These are phyloP conservation scores for Diadophis punctatus DNA, from an alignment of 2,113 vertebrate species.

Conservation along the genomic window DNA sequence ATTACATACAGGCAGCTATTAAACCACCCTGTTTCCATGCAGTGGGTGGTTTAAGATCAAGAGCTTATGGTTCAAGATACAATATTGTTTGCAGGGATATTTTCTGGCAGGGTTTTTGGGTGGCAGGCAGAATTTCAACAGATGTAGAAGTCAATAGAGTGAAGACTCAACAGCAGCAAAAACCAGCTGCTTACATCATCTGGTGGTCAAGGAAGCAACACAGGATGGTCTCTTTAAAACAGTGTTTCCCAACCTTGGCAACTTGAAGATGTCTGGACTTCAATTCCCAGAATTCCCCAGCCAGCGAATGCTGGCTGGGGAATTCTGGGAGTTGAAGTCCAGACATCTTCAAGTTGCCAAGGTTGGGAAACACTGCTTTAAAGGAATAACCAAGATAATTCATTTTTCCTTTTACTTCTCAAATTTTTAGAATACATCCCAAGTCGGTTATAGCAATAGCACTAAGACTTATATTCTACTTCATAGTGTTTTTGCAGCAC, in stretches of 20 bases:
- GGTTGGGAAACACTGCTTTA: too few relatives aligned
- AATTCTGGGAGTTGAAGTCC: too few relatives aligned
- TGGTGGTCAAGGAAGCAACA: not conserved
- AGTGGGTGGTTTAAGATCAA: not conserved
- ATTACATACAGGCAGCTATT: not conserved
- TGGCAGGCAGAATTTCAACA: not conserved
- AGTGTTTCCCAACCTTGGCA: too few relatives aligned
- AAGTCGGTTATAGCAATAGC: not conserved
- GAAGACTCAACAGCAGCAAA: not conserved
- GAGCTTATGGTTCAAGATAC: not conserved
- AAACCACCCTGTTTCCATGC: not conserved
- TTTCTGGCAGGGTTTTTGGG: too few relatives aligned
- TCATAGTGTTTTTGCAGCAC: not conserved
- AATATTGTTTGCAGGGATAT: not conserved
- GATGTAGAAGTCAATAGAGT: not conserved
- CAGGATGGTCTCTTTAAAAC: not conserved
- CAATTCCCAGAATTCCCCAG: too few relatives aligned
- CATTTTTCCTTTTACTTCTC: not conserved
- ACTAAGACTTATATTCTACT: not conserved
- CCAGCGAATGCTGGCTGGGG: too few relatives aligned
- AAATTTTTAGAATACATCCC: not conserved
- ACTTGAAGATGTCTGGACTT: too few relatives aligned
- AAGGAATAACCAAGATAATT: not conserved
- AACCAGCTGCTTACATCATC: not conserved
- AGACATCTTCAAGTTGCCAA: too few relatives aligned